Percentiles rank a stretch among this genome's conserved stretches.
These are phyloP conservation scores for Elaeidobius kamerunicus DNA, from an alignment of 2,888 invertebrate genomes.

Conservation along the genomic window DNA sequence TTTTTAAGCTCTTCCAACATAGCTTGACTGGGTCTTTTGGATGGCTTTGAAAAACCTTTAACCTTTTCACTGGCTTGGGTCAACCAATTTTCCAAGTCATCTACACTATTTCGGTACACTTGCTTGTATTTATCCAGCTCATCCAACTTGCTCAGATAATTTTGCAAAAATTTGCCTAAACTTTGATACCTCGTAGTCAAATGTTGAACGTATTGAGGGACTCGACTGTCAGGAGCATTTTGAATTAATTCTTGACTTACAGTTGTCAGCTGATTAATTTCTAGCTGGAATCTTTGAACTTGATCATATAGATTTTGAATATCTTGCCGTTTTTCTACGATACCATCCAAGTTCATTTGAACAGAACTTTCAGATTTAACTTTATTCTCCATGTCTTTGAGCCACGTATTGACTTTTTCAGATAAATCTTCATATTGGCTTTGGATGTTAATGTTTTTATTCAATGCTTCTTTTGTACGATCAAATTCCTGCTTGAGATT, in stretches of 20 bases:
- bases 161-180: conserved; percentile 66
- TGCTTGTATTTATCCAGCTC: conserved; percentile 69
- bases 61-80: conserved; percentile 72
- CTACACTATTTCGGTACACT: conserved; percentile 63
- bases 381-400: conserved; percentile 75
- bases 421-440: conserved; percentile 75
- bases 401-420: conserved; percentile 71
- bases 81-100: conserved; percentile 77
- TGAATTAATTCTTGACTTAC: conserved; percentile 70
- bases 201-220: conserved; percentile 77
- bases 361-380: conserved; percentile 71
- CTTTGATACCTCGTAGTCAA: conserved; percentile 73
- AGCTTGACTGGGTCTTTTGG: conserved; percentile 74
- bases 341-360: conserved; percentile 64
- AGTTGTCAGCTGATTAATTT: conserved; percentile 64
- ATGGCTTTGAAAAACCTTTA: conserved; percentile 66
- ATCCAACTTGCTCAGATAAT: conserved; percentile 68
- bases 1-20: conserved; percentile 74
- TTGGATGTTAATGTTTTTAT: conserved; percentile 73
- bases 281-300: conserved; percentile 61
- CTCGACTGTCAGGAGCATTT: conserved; percentile 79
- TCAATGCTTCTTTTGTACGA: conserved; percentile 65
- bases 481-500: conserved; percentile 65
- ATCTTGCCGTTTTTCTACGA: conserved; percentile 68
- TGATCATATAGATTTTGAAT: conserved; percentile 61